Evolutionary conservation across 2,797 vertebrate species (phyloP), one percentile per base, ranked within the genome.

Genomic region (Sebastes wilsoni): DNA sequence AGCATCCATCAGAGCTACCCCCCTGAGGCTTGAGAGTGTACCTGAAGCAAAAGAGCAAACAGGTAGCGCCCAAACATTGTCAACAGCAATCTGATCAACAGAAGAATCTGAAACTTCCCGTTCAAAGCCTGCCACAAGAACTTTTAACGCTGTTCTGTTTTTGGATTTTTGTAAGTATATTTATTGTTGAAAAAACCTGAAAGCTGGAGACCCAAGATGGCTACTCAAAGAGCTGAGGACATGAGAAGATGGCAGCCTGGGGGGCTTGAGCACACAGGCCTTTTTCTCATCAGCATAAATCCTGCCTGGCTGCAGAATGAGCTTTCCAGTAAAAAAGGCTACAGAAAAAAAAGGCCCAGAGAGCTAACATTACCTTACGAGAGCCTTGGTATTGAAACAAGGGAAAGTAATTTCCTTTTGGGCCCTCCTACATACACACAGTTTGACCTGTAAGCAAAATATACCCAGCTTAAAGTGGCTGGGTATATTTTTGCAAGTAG

Each of bases 271-370:
- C 59, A 25, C 2, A 23, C 91, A 92, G 90, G 64, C 76, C 70
- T 79, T 93, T 91, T 93, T 91, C 87, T 91, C 88, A 94, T 93
- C 83, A 92, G 82, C 77, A 85, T 93, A 92, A 94, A 95, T 93
- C 86, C 79, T 76, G 83, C 79, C 38, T 72, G 38, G 79, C 72
- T 86, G 77, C 65, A 65, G 77, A 87, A 82, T 81, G 52, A 81
- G 87, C 74, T 84, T 85, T 85, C 77, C 79, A 90, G 82, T 60
- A 75, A 85, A 76, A 54, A 76, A 42, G 27, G 55, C 77, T 70
- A 62, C 42, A 76, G 66, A 81, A 80, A 88, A 88, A 88, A 79
- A 79, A 8, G 20, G 42, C 65, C 72, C 79, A 75, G 67, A 84
- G 82, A 90, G 85, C 88, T 85, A 90, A 89, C 85, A 84, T 81